phyloP scores from a whole-genome alignment of 1,140 invertebrate species.

The Cotesia vestalis region DNA sequence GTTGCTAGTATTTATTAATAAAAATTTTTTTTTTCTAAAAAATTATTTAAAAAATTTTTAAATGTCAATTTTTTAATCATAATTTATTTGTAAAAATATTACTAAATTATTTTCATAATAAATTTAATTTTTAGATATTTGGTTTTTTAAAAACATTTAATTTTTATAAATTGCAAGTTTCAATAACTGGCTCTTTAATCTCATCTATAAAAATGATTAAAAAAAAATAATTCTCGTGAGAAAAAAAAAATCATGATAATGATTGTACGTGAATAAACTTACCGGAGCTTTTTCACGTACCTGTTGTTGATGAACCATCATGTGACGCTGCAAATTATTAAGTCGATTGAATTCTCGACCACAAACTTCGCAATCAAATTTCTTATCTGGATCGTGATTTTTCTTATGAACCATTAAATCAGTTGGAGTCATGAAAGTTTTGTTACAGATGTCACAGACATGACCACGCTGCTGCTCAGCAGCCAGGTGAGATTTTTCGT shows the following conservation, averaged over 20 bases:
- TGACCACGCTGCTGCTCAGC: slow-evolving; percentile 57
- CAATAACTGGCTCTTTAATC: too few species aligned
- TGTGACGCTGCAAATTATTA: slow-evolving; percentile 65
- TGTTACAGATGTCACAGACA: slow-evolving; percentile 61
- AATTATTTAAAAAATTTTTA: too few species aligned
- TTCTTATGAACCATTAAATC: slow-evolving; percentile 62
- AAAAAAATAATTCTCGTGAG: background rate
- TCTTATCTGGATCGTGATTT: slow-evolving; percentile 64
- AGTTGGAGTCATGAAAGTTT: slow-evolving; percentile 53
- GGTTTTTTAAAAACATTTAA: too few species aligned
- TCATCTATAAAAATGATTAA: too few species aligned
- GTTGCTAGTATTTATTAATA: background rate
- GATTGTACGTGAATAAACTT: slow-evolving; percentile 41
- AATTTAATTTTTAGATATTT: too few species aligned
- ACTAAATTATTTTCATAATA: too few species aligned
- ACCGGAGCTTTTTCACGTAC: slow-evolving; percentile 50
- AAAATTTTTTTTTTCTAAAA: too few species aligned
- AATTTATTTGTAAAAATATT: too few species aligned
- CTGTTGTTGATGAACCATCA: slow-evolving; percentile 66
- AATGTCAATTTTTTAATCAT: too few species aligned
- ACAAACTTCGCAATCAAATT: slow-evolving; percentile 65
- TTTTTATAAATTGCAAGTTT: too few species aligned
- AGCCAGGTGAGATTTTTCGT: slow-evolving; percentile 62
- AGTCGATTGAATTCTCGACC: slow-evolving; percentile 65
- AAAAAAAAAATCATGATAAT: slow-evolving; percentile 27